These are phyloP conservation scores for Tyrannus savana DNA, from an alignment of 2,113 vertebrate genomes.

Conservation along the genomic window DNA sequence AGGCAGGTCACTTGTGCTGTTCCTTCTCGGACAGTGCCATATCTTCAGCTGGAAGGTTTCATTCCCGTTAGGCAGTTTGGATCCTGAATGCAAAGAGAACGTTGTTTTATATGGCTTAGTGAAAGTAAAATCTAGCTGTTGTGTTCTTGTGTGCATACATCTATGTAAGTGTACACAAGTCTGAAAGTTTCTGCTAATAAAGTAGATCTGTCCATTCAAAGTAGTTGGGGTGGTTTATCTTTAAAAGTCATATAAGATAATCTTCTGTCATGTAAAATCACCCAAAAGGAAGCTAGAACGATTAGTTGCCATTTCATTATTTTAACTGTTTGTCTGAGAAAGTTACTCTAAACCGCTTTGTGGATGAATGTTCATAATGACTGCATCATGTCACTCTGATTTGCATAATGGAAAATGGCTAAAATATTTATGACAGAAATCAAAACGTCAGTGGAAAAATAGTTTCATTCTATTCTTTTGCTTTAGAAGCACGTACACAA, in stretches of 20 bases:
- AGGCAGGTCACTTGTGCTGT: accelerated
- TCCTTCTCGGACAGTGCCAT: accelerated
- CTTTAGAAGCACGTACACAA: background rate
- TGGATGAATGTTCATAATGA: background rate
- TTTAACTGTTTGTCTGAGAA: background rate
- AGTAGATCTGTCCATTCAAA: accelerated
- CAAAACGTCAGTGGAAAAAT: background rate
- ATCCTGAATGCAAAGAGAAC: background rate
- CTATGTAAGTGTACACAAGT: background rate
- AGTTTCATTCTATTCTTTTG: accelerated
- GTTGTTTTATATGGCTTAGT: background rate
- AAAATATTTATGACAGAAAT: background rate
- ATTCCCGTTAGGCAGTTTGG: accelerated
- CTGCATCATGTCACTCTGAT: accelerated
- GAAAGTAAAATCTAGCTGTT: accelerated
- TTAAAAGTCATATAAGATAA: accelerated
- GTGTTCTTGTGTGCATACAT: accelerated
- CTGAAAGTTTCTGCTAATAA: background rate
- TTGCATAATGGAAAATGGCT: background rate
- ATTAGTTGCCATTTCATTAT: background rate
- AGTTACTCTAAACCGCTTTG: background rate
- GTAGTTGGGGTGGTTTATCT: background rate
- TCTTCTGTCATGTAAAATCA: background rate
- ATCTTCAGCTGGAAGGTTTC: accelerated
- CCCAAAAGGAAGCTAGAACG: background rate